These are phyloP conservation scores for Morone chrysops DNA, from an alignment of 2,113 vertebrate genomes.

Conservation along the genomic window DNA sequence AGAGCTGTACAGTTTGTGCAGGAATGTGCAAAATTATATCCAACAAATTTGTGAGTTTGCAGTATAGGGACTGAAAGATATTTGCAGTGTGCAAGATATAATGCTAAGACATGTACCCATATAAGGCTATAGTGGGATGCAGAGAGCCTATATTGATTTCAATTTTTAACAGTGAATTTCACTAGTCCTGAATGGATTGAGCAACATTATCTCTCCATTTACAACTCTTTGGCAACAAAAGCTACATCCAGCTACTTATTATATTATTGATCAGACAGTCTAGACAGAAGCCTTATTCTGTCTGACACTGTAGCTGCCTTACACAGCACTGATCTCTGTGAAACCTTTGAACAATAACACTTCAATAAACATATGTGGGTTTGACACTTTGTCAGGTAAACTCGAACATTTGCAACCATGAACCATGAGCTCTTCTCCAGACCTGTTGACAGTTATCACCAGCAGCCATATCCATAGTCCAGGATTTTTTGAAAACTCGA, in stretches of 20 bases:
- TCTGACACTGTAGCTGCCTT: neutral
- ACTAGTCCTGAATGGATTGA: neutral
- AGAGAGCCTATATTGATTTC: too few species aligned
- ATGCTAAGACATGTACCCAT: neutral
- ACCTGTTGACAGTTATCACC: too few species aligned
- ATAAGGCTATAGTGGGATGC: too few species aligned
- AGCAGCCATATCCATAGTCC: too few species aligned
- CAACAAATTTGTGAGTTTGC: too few species aligned
- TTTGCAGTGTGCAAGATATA: too few species aligned
- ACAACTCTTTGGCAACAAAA: neutral
- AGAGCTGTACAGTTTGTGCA: too few species aligned
- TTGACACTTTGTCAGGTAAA: neutral
- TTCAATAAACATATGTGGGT: neutral
- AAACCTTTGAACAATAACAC: neutral
- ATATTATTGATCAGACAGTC: slow-evolving; percentile 18
- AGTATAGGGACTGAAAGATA: too few species aligned
- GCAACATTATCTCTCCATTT: neutral
- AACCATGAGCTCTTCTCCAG: neutral
- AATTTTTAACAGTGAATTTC: neutral
- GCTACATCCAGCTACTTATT: slow-evolving; percentile 6
- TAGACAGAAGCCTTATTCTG: neutral
- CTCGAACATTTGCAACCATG: too few species aligned
- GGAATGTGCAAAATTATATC: too few species aligned
- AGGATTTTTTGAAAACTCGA: too few species aligned
- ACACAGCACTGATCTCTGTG: neutral